A percentile compares a stretch with the other conserved stretches of the same genome.
These are phyloP conservation scores for Sminthopsis crassicaudata DNA, from an alignment of 2,113 vertebrate genomes.

Conservation along the genomic window DNA sequence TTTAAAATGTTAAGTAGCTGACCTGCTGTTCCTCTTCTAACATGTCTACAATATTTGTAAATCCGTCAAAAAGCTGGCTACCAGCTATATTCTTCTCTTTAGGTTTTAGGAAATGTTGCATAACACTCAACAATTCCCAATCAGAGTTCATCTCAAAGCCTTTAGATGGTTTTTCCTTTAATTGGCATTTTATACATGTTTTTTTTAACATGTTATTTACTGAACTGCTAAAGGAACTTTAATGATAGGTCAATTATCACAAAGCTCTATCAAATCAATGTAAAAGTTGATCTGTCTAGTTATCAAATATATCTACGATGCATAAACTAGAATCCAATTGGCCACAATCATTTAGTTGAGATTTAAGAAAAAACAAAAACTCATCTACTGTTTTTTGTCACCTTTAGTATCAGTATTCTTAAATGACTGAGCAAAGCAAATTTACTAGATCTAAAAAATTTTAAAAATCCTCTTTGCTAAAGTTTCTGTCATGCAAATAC, in stretches of 20 bases:
- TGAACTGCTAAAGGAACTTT: not conserved
- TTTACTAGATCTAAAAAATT: no score
- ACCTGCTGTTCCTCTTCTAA: slow-evolving; percentile 46
- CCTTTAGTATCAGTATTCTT: not conserved
- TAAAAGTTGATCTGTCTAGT: not conserved
- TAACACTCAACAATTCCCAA: not conserved
- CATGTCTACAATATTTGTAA: not conserved
- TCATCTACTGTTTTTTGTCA: not conserved
- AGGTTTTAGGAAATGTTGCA: not conserved
- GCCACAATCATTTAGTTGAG: not conserved
- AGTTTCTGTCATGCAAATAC: no score
- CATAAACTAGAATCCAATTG: not conserved
- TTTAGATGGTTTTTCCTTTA: not conserved
- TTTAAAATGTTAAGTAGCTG: not conserved
- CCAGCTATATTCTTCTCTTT: not conserved
- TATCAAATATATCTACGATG: not conserved
- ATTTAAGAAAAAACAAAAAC: not conserved
- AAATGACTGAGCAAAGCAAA: no score
- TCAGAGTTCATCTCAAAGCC: not conserved
- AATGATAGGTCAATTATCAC: not conserved
- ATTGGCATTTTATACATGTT: not conserved
- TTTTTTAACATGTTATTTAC: not conserved
- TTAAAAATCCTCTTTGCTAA: not conserved
- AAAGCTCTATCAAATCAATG: not conserved
- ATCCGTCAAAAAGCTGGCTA: not conserved